A percentile compares a stretch with the other conserved stretches of the same genome.
phyloP scores from a whole-genome alignment of 2,797 vertebrate species.

The Ptychobarbus kaznakovi region DNA sequence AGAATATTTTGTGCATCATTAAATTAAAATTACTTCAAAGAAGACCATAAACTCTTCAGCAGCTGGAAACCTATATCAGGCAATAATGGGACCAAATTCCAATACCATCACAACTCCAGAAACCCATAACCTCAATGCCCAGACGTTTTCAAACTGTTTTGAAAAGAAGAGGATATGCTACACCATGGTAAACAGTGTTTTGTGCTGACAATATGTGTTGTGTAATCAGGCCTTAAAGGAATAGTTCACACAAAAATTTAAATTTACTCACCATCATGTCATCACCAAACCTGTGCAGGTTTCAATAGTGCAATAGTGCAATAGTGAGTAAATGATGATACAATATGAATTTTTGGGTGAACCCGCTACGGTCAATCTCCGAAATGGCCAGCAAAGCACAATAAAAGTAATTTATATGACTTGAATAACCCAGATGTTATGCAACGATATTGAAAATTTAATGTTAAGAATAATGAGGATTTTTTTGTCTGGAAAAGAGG shows the following conservation, averaged over 20 bases:
- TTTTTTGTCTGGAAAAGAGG: background rate
- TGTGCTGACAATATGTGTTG: background rate
- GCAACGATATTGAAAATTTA: background rate
- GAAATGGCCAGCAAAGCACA: background rate
- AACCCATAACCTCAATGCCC: too few relatives aligned
- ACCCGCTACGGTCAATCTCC: background rate
- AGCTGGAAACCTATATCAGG: too few relatives aligned
- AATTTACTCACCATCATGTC: background rate
- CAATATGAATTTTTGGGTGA: background rate
- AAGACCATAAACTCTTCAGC: too few relatives aligned
- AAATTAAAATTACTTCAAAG: too few relatives aligned
- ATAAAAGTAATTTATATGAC: background rate
- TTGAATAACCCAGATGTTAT: background rate
- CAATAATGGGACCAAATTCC: too few relatives aligned
- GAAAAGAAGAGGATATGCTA: too few relatives aligned
- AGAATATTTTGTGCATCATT: too few relatives aligned
- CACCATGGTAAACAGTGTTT: background rate
- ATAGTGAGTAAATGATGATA: background rate
- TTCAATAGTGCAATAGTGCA: background rate
- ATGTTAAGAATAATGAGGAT: background rate
- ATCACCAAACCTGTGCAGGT: background rate
- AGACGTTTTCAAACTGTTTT: too few relatives aligned
- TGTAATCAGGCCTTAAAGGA: background rate
- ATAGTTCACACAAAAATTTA: background rate
- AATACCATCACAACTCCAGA: too few relatives aligned